These are phyloP conservation scores for Cataglyphis altisquamis DNA, from an alignment of 2,888 invertebrate species.

Conservation along the genomic window DNA sequence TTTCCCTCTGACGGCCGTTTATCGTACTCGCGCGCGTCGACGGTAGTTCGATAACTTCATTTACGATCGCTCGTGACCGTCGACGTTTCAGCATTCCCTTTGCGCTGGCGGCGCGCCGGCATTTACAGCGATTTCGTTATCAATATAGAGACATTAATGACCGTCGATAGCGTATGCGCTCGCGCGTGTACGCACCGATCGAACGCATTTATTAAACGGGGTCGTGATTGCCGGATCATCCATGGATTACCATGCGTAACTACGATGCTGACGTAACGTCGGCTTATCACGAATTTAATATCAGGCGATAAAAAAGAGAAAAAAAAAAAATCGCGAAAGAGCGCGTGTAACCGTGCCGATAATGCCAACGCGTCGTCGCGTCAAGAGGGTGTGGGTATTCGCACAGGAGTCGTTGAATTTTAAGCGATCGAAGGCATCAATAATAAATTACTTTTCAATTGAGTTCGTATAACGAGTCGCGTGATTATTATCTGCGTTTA, in stretches of 20 bases:
- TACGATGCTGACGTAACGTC: slow-evolving; percentile 34
- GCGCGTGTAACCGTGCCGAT: not conserved
- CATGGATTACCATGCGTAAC: slow-evolving; percentile 49
- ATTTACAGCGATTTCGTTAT: slow-evolving; percentile 53
- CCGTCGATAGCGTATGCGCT: slow-evolving; percentile 33
- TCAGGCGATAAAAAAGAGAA: slow-evolving; percentile 8
- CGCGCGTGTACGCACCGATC: slow-evolving; percentile 37
- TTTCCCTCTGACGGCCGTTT: slow-evolving; percentile 39
- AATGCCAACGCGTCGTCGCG: not conserved
- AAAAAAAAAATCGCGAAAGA: not conserved
- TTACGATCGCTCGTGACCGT: slow-evolving; percentile 51
- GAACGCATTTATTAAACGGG: slow-evolving; percentile 48
- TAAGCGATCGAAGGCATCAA: slow-evolving; percentile 30
- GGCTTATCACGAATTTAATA: slow-evolving; percentile 47
- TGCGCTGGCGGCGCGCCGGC: slow-evolving; percentile 44
- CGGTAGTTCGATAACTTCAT: slow-evolving; percentile 55
- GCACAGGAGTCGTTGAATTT: slow-evolving; percentile 45
- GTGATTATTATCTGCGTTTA: slow-evolving; percentile 43
- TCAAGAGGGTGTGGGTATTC: slow-evolving; percentile 5
- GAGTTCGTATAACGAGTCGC: slow-evolving; percentile 25
- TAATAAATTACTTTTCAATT: slow-evolving; percentile 56
- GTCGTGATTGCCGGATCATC: slow-evolving; percentile 52
- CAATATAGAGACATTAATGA: slow-evolving; percentile 54
- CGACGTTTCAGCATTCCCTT: slow-evolving; percentile 55
- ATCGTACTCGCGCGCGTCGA: slow-evolving; percentile 45